Evolutionary conservation across 64 coral and sea anemone genomes (phyloP), one percentile per base, ranked within the genome.

Genomic region (Pocillopora damicornis): DNA sequence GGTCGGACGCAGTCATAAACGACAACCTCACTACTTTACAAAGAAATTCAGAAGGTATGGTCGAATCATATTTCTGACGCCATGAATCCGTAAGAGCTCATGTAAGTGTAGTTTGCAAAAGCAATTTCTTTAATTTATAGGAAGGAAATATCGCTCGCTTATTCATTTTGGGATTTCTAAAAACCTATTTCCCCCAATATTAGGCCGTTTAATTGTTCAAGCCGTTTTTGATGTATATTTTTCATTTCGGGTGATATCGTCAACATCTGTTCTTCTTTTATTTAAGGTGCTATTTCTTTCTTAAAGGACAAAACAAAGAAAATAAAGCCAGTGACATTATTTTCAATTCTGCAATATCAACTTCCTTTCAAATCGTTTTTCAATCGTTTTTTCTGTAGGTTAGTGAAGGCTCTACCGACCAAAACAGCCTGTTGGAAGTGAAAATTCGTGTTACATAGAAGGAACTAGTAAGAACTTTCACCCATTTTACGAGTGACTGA

Each of bases 241-340:
- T 83, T 68, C 63, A 18, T 35, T 35, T 64, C 45, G 38, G 9
- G 15, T 17, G 35, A 83, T 66, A 68, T n/a, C 37, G 15, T 12
- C 42, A 63, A 83, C 80, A 83, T 83, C 79, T 82, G 79, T 82
- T 34, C 77, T 6, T 26, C 79, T 82, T 82, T 82, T 82, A 82
- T 82, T 82, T 18, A 82, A 83, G 61, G 80, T 68, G 80, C 68
- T 71, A 83, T 83, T 83, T 64, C 68, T 62, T 71, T 83, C 80
- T 83, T 83, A 13, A 61, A 45, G 80, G 18, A 77, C 75, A 67
- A 20, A 36, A 81, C 79, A 83, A 83, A 83, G 80, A 22, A 38
- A 67, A 83, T 83, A 83, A 69, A 83, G 63, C 35, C 22, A 13
- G 6, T 35, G 63, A 83, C 68, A 83, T 83, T 83, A 83, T 83